A percentile compares a stretch with the other conserved stretches of the same genome.
Evolutionary conservation across 2,888 invertebrate species (phyloP).

Genomic region (Elmis aenea): DNA sequence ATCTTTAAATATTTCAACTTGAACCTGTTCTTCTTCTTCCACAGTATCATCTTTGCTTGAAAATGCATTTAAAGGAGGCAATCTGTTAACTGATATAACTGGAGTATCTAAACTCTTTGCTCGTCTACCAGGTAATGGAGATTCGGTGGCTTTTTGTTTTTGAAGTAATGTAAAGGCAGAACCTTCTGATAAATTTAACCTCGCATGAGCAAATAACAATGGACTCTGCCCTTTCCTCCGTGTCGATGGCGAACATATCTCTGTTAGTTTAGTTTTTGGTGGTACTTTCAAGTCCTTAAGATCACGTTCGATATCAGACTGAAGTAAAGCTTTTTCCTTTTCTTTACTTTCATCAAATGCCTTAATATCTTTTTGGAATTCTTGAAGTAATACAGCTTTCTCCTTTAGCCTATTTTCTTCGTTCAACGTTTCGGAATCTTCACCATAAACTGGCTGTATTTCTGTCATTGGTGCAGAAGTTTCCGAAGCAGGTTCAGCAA

Average conservation of each 20-base stretch:
- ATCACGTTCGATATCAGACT: constrained; percentile 44
- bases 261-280: constrained; percentile 55
- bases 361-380: constrained; percentile 25
- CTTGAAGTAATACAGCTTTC: constrained; percentile 24
- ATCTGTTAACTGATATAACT: constrained; percentile 70
- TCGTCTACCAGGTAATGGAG: constrained; percentile 68
- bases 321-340: constrained; percentile 39
- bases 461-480: constrained; percentile 42
- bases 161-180: constrained; percentile 71
- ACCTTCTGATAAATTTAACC: constrained; percentile 78
- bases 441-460: constrained; percentile 51
- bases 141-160: constrained; percentile 71
- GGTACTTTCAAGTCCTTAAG: constrained; percentile 42
- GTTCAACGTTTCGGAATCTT: constrained; percentile 37
- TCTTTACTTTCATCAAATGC: constrained; percentile 33
- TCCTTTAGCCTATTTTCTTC: constrained; percentile 25
- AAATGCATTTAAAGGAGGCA: constrained; percentile 80
- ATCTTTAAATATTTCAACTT: constrained; percentile 17
- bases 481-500: constrained; percentile 35
- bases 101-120: constrained; percentile 83
- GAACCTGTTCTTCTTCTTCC: constrained; percentile 59
- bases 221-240: constrained; percentile 70
- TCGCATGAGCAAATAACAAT: constrained; percentile 71
- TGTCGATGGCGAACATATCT: constrained; percentile 63
- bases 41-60: constrained; percentile 87